Evolutionary conservation across 2,888 invertebrate species (phyloP).

Genomic region (Papilio demoleus): DNA sequence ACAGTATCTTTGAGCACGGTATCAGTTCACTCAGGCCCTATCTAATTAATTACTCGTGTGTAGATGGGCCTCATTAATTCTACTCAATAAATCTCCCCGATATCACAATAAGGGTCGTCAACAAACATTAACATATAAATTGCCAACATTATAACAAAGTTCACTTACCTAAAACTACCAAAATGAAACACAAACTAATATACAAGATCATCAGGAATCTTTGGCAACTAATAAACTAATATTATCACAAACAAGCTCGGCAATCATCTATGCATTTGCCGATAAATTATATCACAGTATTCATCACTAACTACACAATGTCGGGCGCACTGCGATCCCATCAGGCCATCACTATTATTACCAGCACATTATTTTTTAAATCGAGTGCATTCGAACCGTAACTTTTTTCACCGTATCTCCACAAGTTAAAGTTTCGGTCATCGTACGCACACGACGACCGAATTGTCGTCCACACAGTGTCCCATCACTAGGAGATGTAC

Average conservation of each 20-base stretch:
- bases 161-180: constrained; percentile 82
- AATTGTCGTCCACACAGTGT: constrained; percentile 57
- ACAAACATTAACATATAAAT: constrained; percentile 44
- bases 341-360: constrained; percentile 77
- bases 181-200: constrained; percentile 83
- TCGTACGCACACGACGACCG: constrained; percentile 63
- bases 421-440: constrained; percentile 77
- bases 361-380: constrained; percentile 73
- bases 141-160: constrained; percentile 47
- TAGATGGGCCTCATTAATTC: constrained; percentile 42
- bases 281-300: constrained; percentile 80
- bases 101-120: constrained; percentile 53
- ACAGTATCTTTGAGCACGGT: constrained; percentile 3
- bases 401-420: constrained; percentile 70
- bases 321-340: constrained; percentile 80
- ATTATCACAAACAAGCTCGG: constrained; percentile 75
- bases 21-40: constrained; percentile 36
- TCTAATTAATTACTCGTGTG: constrained; percentile 40
- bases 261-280: constrained; percentile 81
- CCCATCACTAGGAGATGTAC: constrained; percentile 65
- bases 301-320: constrained; percentile 80
- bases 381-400: constrained; percentile 75
- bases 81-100: constrained; percentile 61
- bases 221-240: constrained; percentile 83
- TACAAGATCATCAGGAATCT: constrained; percentile 84